These are phyloP conservation scores for Climacteris rufus DNA, from an alignment of 2,113 vertebrate genomes.

Conservation along the genomic window DNA sequence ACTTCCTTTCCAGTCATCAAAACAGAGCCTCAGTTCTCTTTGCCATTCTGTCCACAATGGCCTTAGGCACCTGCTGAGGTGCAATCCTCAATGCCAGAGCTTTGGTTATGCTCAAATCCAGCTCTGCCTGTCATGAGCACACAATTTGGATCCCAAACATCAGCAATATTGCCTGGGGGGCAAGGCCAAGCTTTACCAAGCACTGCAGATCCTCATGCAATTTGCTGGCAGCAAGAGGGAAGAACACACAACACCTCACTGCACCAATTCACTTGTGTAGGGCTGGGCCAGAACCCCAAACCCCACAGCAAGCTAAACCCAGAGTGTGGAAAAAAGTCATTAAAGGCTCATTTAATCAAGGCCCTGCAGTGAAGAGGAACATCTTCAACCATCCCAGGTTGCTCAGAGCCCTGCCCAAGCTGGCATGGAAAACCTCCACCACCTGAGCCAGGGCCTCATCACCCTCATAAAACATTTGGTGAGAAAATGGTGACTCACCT, in stretches of 20 bases:
- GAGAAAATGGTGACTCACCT: not conserved
- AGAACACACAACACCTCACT: not conserved
- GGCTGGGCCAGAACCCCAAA: not conserved
- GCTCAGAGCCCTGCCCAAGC: not conserved
- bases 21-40: not conserved
- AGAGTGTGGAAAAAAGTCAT: accelerated
- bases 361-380: not conserved
- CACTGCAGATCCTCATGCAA: accelerated
- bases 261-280: accelerated
- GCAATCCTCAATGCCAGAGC: accelerated
- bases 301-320: not conserved
- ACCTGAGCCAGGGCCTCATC: not conserved
- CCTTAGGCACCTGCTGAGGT: not conserved
- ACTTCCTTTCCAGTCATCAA: not conserved
- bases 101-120: not conserved
- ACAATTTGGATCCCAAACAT: not conserved
- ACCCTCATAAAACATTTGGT: not conserved
- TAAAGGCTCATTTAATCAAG: not conserved
- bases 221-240: not conserved
- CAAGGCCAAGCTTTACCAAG: not conserved
- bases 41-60: not conserved
- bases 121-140: not conserved
- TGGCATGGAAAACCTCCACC: not conserved
- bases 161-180: not conserved
- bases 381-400: not conserved